Evolutionary conservation across 2,113 vertebrate genomes (phyloP).

Genomic region (Lates calcarifer): DNA sequence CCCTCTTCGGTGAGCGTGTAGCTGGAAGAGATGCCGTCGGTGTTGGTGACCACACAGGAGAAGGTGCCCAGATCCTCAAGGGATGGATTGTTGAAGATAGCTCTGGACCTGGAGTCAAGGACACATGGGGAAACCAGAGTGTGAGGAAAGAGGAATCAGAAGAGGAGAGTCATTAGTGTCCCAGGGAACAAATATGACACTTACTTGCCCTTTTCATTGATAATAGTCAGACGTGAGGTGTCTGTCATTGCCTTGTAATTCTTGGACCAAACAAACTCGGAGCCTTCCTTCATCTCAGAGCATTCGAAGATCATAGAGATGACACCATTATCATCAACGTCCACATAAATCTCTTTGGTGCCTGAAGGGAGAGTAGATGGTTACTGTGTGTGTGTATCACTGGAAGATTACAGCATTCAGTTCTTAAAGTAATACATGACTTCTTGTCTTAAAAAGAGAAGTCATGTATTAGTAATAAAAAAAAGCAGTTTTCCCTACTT

Average conservation of each 20-base stretch:
- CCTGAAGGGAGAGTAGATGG: constrained; percentile 77
- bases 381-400: background rate
- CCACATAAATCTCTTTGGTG: constrained; percentile 93
- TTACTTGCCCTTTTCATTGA: constrained; percentile 92
- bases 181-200: constrained; percentile 28
- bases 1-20: constrained; percentile 95
- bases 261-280: constrained; percentile 96
- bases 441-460: constrained; percentile 20
- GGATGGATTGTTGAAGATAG: constrained; percentile 92
- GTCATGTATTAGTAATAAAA: background rate
- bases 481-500: background rate
- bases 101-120: constrained; percentile 88
- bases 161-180: background rate
- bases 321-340: constrained; percentile 95
- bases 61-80: constrained; percentile 94
- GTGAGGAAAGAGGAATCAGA: background rate
- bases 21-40: constrained; percentile 94
- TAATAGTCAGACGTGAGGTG: constrained; percentile 86
- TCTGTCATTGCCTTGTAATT: constrained; percentile 92
- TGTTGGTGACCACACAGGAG: constrained; percentile 93
- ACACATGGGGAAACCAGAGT: background rate
- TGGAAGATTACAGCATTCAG: background rate
- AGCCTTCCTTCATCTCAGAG: constrained; percentile 90
- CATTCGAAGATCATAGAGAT: constrained; percentile 97
- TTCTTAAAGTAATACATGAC: too few species aligned